Conservation (phyloP, 2,113 vertebrate genomes). For the Saguinus midas region DNA sequence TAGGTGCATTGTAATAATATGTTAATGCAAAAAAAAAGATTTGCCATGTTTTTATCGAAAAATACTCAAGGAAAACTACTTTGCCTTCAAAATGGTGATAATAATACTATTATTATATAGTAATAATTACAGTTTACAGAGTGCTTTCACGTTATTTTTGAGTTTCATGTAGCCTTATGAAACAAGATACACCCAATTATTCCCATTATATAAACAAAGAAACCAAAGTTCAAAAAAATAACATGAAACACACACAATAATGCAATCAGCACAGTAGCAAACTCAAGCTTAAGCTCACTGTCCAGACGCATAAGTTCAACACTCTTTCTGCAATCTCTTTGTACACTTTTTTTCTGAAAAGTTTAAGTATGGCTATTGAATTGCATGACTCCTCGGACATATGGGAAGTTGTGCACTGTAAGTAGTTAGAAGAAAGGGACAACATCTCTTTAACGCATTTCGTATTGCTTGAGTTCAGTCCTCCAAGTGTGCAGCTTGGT, state of each 20-base stretch:
- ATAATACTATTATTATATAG: neutral
- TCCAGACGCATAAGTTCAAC: neutral
- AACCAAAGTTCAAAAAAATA: neutral
- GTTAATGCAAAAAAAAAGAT: neutral
- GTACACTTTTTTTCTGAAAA: neutral
- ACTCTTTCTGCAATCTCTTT: neutral
- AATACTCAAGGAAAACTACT: constrained; percentile 15
- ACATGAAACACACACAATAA: neutral
- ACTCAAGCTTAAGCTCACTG: neutral
- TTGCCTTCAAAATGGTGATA: neutral
- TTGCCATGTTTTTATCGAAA: constrained; percentile 13
- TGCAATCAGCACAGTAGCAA: neutral
- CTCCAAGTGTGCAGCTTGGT: neutral
- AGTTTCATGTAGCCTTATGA: neutral
- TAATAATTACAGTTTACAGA: neutral
- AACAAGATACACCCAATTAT: neutral
- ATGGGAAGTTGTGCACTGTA: neutral
- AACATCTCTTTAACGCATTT: neutral
- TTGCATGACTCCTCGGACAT: neutral
- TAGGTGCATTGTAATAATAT: neutral
- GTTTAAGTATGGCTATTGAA: neutral
- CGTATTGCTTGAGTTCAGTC: neutral
- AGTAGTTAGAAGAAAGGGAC: neutral
- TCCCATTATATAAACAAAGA: neutral
- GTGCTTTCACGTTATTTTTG: neutral